These are phyloP conservation scores for Eumaeus atala DNA, from an alignment of 1,140 invertebrate species.

Conservation along the genomic window DNA sequence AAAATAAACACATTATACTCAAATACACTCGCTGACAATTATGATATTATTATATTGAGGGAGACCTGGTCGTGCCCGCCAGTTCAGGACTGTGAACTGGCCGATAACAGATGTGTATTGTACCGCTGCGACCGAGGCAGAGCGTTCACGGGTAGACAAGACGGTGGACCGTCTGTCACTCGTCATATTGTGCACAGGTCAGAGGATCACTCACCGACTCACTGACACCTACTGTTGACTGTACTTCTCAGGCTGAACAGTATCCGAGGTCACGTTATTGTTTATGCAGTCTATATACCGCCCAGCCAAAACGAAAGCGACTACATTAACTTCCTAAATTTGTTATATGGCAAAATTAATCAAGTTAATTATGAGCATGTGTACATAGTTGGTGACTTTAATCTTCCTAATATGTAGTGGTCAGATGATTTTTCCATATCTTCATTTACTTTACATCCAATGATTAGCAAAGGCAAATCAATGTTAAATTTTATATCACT, in stretches of 20 bases:
- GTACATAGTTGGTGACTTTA: not conserved
- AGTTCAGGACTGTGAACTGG: too few relatives aligned
- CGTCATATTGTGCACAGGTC: too few relatives aligned
- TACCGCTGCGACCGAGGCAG: too few relatives aligned
- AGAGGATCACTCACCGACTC: too few relatives aligned
- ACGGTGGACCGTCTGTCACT: too few relatives aligned
- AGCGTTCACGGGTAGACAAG: too few relatives aligned
- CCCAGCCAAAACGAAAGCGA: not conserved
- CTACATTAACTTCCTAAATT: not conserved
- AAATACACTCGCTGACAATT: not conserved
- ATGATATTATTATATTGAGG: slow-evolving; percentile 3
- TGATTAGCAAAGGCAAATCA: too few relatives aligned
- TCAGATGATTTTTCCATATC: too few relatives aligned
- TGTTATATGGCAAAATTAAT: not conserved
- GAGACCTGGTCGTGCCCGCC: not conserved
- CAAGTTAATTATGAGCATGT: slow-evolving; percentile 2
- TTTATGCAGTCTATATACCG: not conserved
- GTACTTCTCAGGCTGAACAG: not conserved
- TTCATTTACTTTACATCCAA: too few relatives aligned
- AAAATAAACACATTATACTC: not conserved
- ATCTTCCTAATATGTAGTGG: not conserved
- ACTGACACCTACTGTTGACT: not conserved
- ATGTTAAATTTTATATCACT: too few relatives aligned
- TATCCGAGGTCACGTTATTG: not conserved
- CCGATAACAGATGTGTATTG: too few relatives aligned